Percentiles rank a stretch among this genome's conserved stretches.
Evolutionary conservation across 2,113 vertebrate genomes (phyloP).

Genomic region (Camelus bactrianus): DNA sequence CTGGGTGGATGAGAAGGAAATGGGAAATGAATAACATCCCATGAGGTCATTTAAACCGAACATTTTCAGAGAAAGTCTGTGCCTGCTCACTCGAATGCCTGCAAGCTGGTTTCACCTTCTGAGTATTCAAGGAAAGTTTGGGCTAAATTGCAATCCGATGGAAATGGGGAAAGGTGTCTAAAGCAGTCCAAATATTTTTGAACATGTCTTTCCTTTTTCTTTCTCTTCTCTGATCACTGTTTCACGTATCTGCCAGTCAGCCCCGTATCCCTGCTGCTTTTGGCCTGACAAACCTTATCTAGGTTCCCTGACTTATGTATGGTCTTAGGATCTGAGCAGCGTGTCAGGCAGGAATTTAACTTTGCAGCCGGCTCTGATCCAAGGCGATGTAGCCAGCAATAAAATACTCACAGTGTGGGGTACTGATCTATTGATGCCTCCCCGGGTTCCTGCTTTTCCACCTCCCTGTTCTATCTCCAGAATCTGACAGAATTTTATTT

Average conservation of each 20-base stretch:
- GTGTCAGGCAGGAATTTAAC: background rate
- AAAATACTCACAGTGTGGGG: conserved; percentile 37
- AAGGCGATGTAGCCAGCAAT: background rate
- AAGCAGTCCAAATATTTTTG: conserved; percentile 61
- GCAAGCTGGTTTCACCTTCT: conserved; percentile 22
- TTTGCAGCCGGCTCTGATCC: background rate
- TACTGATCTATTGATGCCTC: background rate
- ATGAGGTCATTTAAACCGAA: background rate
- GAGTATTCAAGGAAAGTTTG: background rate
- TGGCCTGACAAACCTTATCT: conserved; percentile 24
- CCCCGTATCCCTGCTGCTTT: conserved; percentile 56
- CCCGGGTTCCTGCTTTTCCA: conserved; percentile 40
- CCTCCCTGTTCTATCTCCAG: conserved; percentile 56
- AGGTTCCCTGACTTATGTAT: accelerated
- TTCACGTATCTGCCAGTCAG: conserved; percentile 76
- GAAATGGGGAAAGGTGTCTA: conserved; percentile 66
- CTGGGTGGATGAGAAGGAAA: background rate
- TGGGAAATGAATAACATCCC: conserved; percentile 5
- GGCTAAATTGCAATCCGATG: background rate
- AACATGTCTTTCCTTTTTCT: conserved; percentile 59
- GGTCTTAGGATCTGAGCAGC: background rate
- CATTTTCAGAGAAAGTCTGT: background rate
- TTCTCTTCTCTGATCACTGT: conserved; percentile 63
- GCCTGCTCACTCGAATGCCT: background rate
- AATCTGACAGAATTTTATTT: conserved; percentile 74